These are phyloP conservation scores for Aepyceros melampus DNA, from an alignment of 2,113 vertebrate genomes.

Conservation along the genomic window DNA sequence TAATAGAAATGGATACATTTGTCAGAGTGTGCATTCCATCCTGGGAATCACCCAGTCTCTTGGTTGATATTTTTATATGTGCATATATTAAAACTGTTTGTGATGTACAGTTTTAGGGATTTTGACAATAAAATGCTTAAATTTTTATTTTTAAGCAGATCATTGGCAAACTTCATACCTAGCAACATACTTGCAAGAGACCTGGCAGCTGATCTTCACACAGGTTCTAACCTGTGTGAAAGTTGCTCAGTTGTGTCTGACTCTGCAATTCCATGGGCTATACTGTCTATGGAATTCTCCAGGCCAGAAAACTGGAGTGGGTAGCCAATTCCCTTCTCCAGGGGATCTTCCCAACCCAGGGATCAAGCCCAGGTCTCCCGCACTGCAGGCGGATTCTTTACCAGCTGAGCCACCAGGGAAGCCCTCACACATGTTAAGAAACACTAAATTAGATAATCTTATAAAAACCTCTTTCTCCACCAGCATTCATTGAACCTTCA, in stretches of 20 bases:
- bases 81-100: neutral
- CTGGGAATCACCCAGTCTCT: neutral
- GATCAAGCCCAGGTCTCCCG: neutral
- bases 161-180: neutral
- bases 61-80: neutral
- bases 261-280: neutral
- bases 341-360: neutral
- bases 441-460: neutral
- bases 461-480: neutral
- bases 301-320: neutral
- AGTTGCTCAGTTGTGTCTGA: neutral
- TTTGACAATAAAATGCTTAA: neutral
- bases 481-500: neutral
- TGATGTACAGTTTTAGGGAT: neutral
- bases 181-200: neutral
- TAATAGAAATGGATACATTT: neutral
- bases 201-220: neutral
- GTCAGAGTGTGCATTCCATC: neutral
- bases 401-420: neutral
- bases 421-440: neutral
- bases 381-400: neutral
- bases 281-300: neutral
- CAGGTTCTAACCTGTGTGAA: neutral
- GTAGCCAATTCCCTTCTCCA: neutral
- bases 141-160: constrained; percentile 18